These are phyloP conservation scores for Caenorhabditis panamensis DNA, from an alignment of 2,888 invertebrate genomes.

Conservation along the genomic window DNA sequence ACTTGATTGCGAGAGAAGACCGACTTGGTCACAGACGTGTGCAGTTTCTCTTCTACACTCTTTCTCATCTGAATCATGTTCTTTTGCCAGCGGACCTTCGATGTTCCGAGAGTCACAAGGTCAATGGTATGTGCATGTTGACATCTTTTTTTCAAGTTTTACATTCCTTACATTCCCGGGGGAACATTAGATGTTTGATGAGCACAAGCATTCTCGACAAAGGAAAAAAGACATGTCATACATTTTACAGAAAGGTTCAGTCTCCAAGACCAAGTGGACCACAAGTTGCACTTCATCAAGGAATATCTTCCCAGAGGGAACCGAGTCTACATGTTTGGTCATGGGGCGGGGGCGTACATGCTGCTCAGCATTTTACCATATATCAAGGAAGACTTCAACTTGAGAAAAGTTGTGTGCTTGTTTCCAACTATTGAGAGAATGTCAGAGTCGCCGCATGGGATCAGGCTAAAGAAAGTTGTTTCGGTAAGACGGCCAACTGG, in stretches of 20 bases:
- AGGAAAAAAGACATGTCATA: conserved; percentile 4
- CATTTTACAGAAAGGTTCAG: conserved; percentile 71
- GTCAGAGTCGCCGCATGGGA: conserved; percentile 74
- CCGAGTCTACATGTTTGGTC: conserved; percentile 75
- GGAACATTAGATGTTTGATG: conserved; percentile 23
- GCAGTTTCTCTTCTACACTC: conserved; percentile 70
- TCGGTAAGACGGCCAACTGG: conserved; percentile 52
- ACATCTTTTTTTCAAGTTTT: background rate
- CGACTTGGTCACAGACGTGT: conserved; percentile 60
- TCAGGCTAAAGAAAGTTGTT: conserved; percentile 66
- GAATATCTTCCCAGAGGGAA: conserved; percentile 72
- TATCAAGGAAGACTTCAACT: conserved; percentile 71
- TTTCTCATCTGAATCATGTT: conserved; percentile 78
- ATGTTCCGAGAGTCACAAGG: conserved; percentile 60
- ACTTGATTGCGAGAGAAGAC: conserved; percentile 66
- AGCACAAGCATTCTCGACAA: background rate
- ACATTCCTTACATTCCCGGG: background rate
- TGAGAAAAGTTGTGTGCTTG: conserved; percentile 71
- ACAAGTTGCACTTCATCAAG: conserved; percentile 75
- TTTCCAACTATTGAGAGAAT: conserved; percentile 78
- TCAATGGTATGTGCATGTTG: conserved; percentile 61
- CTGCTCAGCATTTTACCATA: conserved; percentile 72
- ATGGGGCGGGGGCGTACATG: conserved; percentile 77
- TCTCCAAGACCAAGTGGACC: conserved; percentile 75
- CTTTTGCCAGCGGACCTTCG: conserved; percentile 70